Evolutionary conservation across 2,888 invertebrate species (phyloP), one percentile per base, ranked within the genome.

Genomic region (Ormyrus thymus): DNA sequence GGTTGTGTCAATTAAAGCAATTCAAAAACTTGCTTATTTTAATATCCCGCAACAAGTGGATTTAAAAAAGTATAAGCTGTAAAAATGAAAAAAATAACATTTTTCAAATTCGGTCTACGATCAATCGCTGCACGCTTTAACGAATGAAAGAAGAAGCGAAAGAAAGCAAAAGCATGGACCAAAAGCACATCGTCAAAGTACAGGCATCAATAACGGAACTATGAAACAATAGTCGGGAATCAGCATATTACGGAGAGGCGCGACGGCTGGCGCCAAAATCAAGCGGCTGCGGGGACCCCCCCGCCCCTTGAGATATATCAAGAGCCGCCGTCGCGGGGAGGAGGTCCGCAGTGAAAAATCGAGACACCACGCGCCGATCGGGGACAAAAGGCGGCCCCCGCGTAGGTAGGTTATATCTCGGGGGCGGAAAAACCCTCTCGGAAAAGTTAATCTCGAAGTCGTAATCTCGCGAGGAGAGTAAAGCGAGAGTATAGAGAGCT

Each of bases 391-490:
- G 9, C 29, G 7, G 61, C 45, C 15, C 45, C 13, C 51, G 51
- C 15, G 48, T 55, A 11, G 51, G 48, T 46, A 62, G 1, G n/a
- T 29, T 29, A 29, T 29, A 29, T 29, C 29, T 29, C 29, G 29
- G 29, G 29, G 29, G 29, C 29, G 53, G 58, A 50, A 74, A 55
- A 48, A 15, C 43, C n/a, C 15, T 58, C 62, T 68, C 76, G 83
- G 79, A 81, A 83, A 84, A 83, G 82, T 83, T 83, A 83, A 84
- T 83, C 82, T 81, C 73, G 81, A 76, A 82, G 81, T 84, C 82
- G 84, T 83, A 82, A 83, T 83, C 80, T 83, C 81, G 70, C 81
- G 79, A 83, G 81, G 81, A 78, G 80, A 78, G 81, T 76, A 29
- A 29, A 29, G 29, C 29, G 29, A 29, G 29, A n/a, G n/a, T n/a